Conservation (phyloP, 2,797 vertebrate species). For the Melanotaenia trifasciata region DNA sequence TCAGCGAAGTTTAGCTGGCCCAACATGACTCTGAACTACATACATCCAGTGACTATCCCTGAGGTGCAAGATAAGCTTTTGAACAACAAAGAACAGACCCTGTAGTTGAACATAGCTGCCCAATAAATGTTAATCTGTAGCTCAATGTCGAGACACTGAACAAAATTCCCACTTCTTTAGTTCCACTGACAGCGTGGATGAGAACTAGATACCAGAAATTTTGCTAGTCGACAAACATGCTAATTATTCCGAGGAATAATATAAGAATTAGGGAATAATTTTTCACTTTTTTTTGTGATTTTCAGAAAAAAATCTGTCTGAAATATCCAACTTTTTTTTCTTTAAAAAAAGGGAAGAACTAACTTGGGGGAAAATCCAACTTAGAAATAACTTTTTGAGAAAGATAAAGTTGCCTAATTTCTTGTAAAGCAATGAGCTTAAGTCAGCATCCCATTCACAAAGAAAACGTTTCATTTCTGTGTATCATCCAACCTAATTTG, state of each 20-base stretch:
- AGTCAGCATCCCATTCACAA: not conserved
- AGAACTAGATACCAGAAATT: not conserved
- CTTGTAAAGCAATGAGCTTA: not conserved
- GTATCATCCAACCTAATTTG: not conserved
- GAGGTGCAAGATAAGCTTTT: constrained; percentile 27
- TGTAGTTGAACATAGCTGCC: not conserved
- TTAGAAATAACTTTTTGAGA: not conserved
- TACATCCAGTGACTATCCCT: constrained; percentile 1
- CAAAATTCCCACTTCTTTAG: constrained; percentile 4
- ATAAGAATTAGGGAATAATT: too few species aligned
- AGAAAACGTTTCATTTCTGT: not conserved
- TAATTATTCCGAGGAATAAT: not conserved
- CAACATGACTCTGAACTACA: constrained; percentile 15
- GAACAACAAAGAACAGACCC: constrained; percentile 22
- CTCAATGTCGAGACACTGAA: not conserved
- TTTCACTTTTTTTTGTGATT: not conserved
- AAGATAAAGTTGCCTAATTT: constrained; percentile 6
- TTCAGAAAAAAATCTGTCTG: constrained; percentile 6
- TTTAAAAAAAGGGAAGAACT: constrained; percentile 1
- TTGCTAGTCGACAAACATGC: not conserved
- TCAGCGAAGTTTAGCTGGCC: constrained; percentile 10
- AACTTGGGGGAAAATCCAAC: not conserved
- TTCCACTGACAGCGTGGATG: not conserved
- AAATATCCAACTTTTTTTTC: not conserved
- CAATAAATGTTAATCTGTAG: constrained; percentile 54